phyloP scores from a whole-genome alignment of 2,797 vertebrate species.

The Brotula barbata region DNA sequence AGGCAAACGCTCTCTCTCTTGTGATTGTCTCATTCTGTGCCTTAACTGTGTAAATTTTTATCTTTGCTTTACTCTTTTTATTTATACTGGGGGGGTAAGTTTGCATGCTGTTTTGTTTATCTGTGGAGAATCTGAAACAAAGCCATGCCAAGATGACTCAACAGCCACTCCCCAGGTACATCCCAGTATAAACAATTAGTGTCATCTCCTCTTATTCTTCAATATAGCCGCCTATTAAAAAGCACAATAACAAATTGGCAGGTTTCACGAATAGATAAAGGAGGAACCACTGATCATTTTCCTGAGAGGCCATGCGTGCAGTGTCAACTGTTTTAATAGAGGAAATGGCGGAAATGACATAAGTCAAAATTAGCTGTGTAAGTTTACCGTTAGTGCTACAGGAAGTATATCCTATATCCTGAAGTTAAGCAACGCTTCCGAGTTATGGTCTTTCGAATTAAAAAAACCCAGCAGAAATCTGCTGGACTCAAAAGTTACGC shows the following conservation, averaged over 20 bases:
- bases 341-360: conserved; percentile 46
- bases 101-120: conserved; percentile 14
- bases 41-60: background rate
- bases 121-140: background rate
- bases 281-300: conserved; percentile 57
- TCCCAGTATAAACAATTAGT: conserved; percentile 8
- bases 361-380: conserved; percentile 17
- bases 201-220: conserved; percentile 14
- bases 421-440: conserved; percentile 11
- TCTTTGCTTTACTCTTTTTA: conserved; percentile 8
- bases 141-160: background rate
- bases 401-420: conserved; percentile 34
- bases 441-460: background rate
- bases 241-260: conserved; percentile 7
- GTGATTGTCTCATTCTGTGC: background rate
- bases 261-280: conserved; percentile 17
- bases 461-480: conserved; percentile 19
- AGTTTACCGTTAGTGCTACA: conserved; percentile 8
- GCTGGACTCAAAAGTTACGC: background rate
- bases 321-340: conserved; percentile 8
- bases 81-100: background rate
- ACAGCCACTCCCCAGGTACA: conserved; percentile 22
- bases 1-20: conserved; percentile 5
- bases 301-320: conserved; percentile 40
- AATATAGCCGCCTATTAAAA: conserved; percentile 28